Evolutionary conservation across 1,140 invertebrate species (phyloP).

Genomic region (Triops cancriformis): DNA sequence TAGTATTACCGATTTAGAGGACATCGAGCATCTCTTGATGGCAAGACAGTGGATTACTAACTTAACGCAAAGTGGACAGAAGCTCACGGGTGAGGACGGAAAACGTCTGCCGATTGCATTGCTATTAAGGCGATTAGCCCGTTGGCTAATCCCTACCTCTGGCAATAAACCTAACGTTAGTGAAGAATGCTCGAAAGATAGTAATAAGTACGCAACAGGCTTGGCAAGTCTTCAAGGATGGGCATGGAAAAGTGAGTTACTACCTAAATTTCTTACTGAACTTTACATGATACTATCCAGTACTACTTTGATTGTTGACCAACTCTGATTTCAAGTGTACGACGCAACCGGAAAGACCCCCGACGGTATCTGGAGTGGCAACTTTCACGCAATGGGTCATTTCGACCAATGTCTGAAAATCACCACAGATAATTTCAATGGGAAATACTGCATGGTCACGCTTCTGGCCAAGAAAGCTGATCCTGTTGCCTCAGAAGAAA

Average conservation of each 20-base stretch:
- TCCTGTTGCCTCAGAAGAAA: background rate
- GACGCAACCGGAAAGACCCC: background rate
- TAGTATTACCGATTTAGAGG: background rate
- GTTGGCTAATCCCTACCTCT: background rate
- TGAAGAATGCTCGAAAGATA: slow-evolving; percentile 22
- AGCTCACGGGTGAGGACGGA: background rate
- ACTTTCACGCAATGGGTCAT: slow-evolving; percentile 16
- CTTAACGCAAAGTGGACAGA: background rate
- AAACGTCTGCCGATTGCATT: background rate
- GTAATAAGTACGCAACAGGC: slow-evolving; percentile 6
- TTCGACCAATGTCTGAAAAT: slow-evolving; percentile 24
- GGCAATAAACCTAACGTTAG: slow-evolving; percentile 18
- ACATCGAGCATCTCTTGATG: background rate
- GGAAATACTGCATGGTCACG: slow-evolving; percentile 19
- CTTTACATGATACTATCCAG: background rate
- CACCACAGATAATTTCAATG: background rate
- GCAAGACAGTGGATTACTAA: background rate
- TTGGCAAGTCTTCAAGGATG: background rate
- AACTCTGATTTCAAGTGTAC: slow-evolving; percentile 7
- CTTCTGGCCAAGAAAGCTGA: background rate
- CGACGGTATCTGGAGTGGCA: slow-evolving; percentile 10
- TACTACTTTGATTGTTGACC: background rate
- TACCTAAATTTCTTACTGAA: background rate
- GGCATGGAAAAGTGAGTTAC: slow-evolving; percentile 23
- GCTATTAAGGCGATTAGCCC: background rate